Conservation (phyloP, 2,888 invertebrate genomes). For the Ectemnius lituratus region DNA sequence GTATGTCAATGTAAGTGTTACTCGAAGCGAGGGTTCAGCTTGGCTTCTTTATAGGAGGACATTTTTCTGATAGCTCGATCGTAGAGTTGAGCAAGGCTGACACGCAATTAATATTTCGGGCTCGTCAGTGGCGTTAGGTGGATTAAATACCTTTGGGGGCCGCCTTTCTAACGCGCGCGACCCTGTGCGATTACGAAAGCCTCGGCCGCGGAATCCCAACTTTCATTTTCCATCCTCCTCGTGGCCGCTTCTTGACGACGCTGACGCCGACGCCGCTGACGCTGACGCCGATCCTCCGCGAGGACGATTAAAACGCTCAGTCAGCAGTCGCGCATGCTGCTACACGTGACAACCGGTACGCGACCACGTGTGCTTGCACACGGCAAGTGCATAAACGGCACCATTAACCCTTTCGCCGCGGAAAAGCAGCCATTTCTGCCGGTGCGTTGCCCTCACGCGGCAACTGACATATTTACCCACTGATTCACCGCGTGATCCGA, state of each 20-base stretch:
- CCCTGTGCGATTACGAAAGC: conserved; percentile 57
- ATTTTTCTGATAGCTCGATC: too few species aligned
- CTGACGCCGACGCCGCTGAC: too few species aligned
- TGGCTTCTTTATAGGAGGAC: too few species aligned
- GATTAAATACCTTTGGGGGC: conserved; percentile 38
- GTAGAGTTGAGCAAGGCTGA: too few species aligned
- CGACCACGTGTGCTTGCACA: conserved; percentile 39
- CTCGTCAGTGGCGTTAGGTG: conserved; percentile 22
- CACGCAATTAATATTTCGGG: conserved; percentile 27
- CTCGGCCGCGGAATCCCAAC: conserved; percentile 65
- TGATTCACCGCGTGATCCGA: too few species aligned
- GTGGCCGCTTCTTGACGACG: conserved; percentile 40
- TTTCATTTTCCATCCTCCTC: conserved; percentile 66
- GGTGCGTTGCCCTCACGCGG: background rate
- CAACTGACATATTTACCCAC: too few species aligned
- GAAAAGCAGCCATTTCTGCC: conserved; percentile 27
- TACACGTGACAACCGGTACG: conserved; percentile 50
- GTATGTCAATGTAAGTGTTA: too few species aligned
- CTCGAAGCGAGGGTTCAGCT: too few species aligned
- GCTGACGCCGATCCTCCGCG: too few species aligned
- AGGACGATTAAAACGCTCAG: conserved; percentile 8
- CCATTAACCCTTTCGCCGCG: conserved; percentile 8
- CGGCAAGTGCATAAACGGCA: conserved; percentile 42
- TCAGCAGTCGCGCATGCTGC: conserved; percentile 41
- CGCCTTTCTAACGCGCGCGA: conserved; percentile 62